Evolutionary conservation across 2,888 invertebrate species (phyloP).

Genomic region (Conistra vaccinii): DNA sequence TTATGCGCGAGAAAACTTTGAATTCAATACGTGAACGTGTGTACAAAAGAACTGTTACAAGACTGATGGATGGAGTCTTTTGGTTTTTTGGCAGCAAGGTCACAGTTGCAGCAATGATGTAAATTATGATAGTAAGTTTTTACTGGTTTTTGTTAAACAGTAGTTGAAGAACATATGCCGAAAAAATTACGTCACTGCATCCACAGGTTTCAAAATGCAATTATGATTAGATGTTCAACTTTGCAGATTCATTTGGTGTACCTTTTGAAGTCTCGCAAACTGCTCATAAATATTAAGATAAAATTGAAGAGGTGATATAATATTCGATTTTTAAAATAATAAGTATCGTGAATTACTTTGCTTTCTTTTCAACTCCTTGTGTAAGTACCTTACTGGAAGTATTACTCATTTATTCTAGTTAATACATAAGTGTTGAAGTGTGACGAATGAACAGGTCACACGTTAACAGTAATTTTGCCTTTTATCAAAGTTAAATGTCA

Average conservation of each 20-base stretch:
- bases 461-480: conserved; percentile 12
- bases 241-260: background rate
- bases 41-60: conserved; percentile 55
- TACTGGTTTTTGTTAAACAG: conserved; percentile 57
- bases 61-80: conserved; percentile 65
- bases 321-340: too few species aligned
- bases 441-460: conserved; percentile 44
- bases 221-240: conserved; percentile 12
- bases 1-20: conserved; percentile 50
- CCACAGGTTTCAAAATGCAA: conserved; percentile 44
- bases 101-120: conserved; percentile 82
- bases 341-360: background rate
- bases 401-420: conserved; percentile 45
- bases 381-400: conserved; percentile 22
- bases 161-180: conserved; percentile 14
- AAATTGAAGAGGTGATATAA: background rate
- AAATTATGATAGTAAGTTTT: conserved; percentile 83
- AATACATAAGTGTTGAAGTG: conserved; percentile 36
- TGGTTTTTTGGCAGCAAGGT: conserved; percentile 80
- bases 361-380: conserved; percentile 11
- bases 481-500: conserved; percentile 32
- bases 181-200: conserved; percentile 58
- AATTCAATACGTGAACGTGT: conserved; percentile 54
- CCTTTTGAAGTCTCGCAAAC: background rate
- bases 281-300: background rate